phyloP scores from a whole-genome alignment of 2,113 vertebrate species.

The Toxotes jaculatrix region DNA sequence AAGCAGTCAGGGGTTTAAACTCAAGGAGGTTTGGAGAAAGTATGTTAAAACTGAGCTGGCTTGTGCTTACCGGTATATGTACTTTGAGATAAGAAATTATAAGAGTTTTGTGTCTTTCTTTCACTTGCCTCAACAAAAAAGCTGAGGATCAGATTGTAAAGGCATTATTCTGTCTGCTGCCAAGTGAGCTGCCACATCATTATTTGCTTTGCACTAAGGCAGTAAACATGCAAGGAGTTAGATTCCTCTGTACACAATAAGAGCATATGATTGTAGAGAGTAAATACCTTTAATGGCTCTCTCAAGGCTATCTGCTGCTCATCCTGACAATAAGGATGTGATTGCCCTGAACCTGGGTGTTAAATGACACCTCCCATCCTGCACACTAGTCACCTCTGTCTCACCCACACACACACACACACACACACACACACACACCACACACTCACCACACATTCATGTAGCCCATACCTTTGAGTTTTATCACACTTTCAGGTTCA shows the following conservation, averaged over 20 bases:
- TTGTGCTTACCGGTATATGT: constrained; percentile 24
- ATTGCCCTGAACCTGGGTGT: background rate
- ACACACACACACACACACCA: background rate
- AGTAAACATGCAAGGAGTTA: constrained; percentile 1
- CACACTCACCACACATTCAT: background rate
- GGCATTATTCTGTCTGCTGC: constrained; percentile 17
- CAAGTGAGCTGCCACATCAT: constrained; percentile 34
- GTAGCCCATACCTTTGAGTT: constrained; percentile 12
- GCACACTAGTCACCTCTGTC: constrained; percentile 43
- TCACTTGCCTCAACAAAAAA: constrained; percentile 44
- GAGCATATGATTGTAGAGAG: constrained; percentile 1
- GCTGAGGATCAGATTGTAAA: constrained; percentile 41
- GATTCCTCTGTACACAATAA: constrained; percentile 5
- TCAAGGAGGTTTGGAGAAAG: constrained; percentile 46
- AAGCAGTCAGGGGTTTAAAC: constrained; percentile 54
- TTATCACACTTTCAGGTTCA: constrained; percentile 22
- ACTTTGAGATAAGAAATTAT: background rate
- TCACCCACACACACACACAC: constrained; percentile 6
- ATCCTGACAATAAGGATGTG: constrained; percentile 36
- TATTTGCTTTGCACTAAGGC: constrained; percentile 42
- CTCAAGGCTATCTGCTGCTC: background rate
- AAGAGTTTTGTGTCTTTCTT: constrained; percentile 12
- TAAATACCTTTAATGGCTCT: constrained; percentile 9
- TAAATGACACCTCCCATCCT: constrained; percentile 73
- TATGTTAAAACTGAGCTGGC: constrained; percentile 5